Conservation (phyloP, 2,888 invertebrate genomes). For the Plagiodera versicolora region DNA sequence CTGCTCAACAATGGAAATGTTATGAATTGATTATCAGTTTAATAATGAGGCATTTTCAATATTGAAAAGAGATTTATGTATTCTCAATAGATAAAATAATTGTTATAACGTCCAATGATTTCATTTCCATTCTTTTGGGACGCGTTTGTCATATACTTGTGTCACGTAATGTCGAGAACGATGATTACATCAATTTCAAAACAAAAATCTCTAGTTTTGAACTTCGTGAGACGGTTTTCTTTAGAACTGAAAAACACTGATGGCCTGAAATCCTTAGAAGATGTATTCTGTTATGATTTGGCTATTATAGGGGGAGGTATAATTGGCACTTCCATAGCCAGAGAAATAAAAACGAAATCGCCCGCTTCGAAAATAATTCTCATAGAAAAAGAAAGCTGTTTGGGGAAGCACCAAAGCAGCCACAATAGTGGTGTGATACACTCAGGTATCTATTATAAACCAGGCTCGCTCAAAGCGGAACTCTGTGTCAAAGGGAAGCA, state of each 20-base stretch:
- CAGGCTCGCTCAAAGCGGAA: slow-evolving; percentile 81
- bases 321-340: slow-evolving; percentile 90
- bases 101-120: too few species aligned
- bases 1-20: too few species aligned
- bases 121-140: too few species aligned
- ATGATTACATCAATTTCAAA: background rate
- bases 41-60: too few species aligned
- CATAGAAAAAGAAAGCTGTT: slow-evolving; percentile 80
- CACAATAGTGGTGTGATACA: slow-evolving; percentile 97
- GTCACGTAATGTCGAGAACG: background rate
- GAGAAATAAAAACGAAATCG: slow-evolving; percentile 75
- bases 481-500: slow-evolving; percentile 85
- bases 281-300: slow-evolving; percentile 65
- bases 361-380: slow-evolving; percentile 78
- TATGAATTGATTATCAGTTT: too few species aligned
- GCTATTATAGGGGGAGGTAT: slow-evolving; percentile 94
- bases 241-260: background rate
- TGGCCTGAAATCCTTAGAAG: slow-evolving; percentile 4
- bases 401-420: slow-evolving; percentile 89
- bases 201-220: background rate
- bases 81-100: too few species aligned
- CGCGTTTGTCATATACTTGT: background rate
- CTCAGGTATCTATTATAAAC: slow-evolving; percentile 85
- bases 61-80: too few species aligned
- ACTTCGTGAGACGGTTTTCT: background rate